A percentile compares a stretch with the other conserved stretches of the same genome.
These are phyloP conservation scores for Melanotaenia boesemani DNA, from an alignment of 2,797 vertebrate genomes.

Conservation along the genomic window DNA sequence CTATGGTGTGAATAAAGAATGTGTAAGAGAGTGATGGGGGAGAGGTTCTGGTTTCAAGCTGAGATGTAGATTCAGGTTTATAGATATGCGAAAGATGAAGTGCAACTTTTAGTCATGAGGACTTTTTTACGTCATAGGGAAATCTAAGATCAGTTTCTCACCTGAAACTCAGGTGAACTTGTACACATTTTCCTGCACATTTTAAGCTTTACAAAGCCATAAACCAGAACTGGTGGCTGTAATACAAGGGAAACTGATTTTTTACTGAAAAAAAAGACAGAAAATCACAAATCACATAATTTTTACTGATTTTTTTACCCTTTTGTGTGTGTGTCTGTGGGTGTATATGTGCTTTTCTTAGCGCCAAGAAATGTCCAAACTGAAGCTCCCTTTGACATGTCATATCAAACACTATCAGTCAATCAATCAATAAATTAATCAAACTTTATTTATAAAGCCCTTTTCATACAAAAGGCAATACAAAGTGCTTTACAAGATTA, in stretches of 20 bases:
- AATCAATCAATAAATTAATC: too few relatives aligned
- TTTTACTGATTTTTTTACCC: too few relatives aligned
- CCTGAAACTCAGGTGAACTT: background rate
- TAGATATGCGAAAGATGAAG: background rate
- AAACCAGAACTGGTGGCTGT: too few relatives aligned
- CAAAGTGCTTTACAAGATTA: too few relatives aligned
- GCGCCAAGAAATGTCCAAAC: background rate
- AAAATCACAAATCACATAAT: too few relatives aligned
- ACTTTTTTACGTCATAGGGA: slow-evolving; percentile 10
- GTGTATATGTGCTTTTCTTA: background rate
- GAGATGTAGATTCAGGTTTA: background rate
- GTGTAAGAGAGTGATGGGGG: background rate
- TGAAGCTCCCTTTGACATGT: background rate
- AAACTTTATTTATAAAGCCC: too few relatives aligned
- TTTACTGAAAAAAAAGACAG: too few relatives aligned
- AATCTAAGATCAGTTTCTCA: background rate
- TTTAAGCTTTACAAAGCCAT: too few relatives aligned
- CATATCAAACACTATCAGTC: background rate
- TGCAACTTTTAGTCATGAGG: slow-evolving; percentile 12
- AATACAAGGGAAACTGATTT: background rate
- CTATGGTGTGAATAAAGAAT: slow-evolving; percentile 19
- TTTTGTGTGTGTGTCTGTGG: too few relatives aligned
- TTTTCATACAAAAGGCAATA: too few relatives aligned
- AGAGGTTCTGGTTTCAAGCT: background rate
- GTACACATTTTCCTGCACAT: too few relatives aligned